These are phyloP conservation scores for Lophius americanus DNA, from an alignment of 2,797 vertebrate genomes.

Conservation along the genomic window DNA sequence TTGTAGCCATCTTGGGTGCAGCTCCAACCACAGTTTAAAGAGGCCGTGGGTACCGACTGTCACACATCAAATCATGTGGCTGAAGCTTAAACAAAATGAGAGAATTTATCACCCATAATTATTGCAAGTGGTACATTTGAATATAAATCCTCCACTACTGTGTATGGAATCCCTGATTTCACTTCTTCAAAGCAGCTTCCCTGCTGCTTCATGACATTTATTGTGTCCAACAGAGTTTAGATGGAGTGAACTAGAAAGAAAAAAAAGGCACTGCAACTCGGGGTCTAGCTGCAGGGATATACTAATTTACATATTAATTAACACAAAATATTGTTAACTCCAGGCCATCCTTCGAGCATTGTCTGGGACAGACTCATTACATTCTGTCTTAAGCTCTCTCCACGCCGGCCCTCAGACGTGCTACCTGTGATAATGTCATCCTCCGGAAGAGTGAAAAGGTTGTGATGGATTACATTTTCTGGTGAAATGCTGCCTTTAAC, in stretches of 20 bases:
- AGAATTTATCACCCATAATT: background rate
- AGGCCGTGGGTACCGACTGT: background rate
- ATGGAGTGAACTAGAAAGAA: conserved; percentile 57
- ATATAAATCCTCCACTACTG: background rate
- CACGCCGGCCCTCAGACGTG: conserved; percentile 48
- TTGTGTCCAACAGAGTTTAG: conserved; percentile 61
- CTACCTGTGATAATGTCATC: conserved; percentile 56
- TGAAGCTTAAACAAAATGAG: background rate
- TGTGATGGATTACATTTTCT: conserved; percentile 22
- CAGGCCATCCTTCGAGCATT: conserved; percentile 70
- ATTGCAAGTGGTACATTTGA: background rate
- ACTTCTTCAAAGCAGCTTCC: conserved; percentile 54
- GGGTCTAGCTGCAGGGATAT: conserved; percentile 62
- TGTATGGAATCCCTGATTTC: background rate
- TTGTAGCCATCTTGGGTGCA: background rate
- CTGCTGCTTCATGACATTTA: conserved; percentile 58
- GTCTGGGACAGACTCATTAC: conserved; percentile 77
- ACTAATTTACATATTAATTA: conserved; percentile 85
- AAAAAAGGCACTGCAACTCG: conserved; percentile 54
- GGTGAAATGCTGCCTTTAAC: background rate
- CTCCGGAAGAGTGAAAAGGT: conserved; percentile 30
- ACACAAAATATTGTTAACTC: conserved; percentile 78
- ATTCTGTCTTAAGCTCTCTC: conserved; percentile 50
- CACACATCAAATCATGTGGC: background rate
- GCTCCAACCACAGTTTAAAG: background rate